Base-by-base conservation (phyloP, 2,888 invertebrate species). In the Vanessa cardui region DNA sequence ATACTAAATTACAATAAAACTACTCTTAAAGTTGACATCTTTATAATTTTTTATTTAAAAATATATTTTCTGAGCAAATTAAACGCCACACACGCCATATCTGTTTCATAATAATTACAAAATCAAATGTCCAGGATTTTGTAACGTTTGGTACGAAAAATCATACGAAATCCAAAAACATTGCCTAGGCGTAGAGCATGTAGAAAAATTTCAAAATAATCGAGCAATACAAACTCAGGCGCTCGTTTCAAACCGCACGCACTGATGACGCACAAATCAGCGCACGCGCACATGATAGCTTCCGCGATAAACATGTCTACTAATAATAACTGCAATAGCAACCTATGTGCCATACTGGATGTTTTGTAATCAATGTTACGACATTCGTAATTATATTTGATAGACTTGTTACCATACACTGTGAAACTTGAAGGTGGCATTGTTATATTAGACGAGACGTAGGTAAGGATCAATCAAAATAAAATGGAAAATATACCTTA, bases 201-300 rank as follows among this genome's bases (percentile, higher is more conserved):
- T 12, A 39, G 12, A 39, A 39, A 12, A 39, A 20, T 16, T 9
- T 18, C 8, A 56, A 26, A 39, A 56, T 33, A 39, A 16, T 6
- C 39, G 9, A 54, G 31, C 46, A 18, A 31, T 20, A 12, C 39
- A 39, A 39, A 39, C 39, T 0, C 39, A 39, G 39, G 39, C 39
- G 12, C 12, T 39, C 12, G 39, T 39, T 39, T 9, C 39, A 39
- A 39, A 12, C 12, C 39, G 15, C 59, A 46, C 46, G 59, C 45
- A 59, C 39, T 8, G 46, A 45, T 46, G 59, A 59, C 59, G 59
- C 59, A 65, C n/a, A 52, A 18, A 61, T 46, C 47, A 46, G 54
- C 65, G 65, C 39, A 54, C 33, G 65, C 65, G 60, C 54, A 66
- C 58, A 45, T 62, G 61, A 50, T 39, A 56, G 56, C 63, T 58